phyloP scores from a whole-genome alignment of 2,888 invertebrate species.

The Leptopilina drosophilae region DNA sequence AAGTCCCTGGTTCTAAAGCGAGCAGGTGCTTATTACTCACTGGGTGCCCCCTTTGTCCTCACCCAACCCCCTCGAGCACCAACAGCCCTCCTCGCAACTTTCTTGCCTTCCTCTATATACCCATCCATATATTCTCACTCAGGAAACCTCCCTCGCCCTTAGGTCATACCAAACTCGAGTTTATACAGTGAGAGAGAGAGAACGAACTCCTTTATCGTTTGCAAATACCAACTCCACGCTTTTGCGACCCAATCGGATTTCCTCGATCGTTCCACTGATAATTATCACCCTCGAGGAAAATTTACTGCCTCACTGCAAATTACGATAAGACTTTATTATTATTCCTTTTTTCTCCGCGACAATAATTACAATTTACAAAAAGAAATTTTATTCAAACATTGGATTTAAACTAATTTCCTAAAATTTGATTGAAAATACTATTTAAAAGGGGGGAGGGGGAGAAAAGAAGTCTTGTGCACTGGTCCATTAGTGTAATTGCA shows the following conservation, averaged over 20 bases:
- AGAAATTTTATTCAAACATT: no score
- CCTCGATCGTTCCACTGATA: conserved; percentile 25
- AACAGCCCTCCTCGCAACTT: conserved; percentile 42
- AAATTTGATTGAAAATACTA: not conserved
- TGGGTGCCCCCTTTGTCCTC: conserved; percentile 57
- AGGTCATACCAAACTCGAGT: conserved; percentile 64
- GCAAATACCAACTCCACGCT: conserved; percentile 53
- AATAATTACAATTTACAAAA: no score
- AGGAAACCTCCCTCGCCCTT: conserved; percentile 71
- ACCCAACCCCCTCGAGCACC: conserved; percentile 45
- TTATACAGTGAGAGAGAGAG: conserved; percentile 25
- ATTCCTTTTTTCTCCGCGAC: not conserved
- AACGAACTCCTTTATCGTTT: conserved; percentile 62
- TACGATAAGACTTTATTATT: not conserved
- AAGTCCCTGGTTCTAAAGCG: conserved; percentile 72
- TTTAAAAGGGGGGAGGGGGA: not conserved
- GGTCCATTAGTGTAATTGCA: conserved; percentile 76
- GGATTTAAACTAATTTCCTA: no score
- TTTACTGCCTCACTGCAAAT: conserved; percentile 3
- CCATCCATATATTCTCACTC: conserved; percentile 54
- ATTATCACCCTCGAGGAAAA: conserved; percentile 35
- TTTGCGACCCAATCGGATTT: conserved; percentile 38
- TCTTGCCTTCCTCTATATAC: conserved; percentile 49
- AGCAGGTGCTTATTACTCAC: conserved; percentile 77
- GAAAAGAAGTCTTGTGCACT: not conserved